A percentile compares a stretch with the other conserved stretches of the same genome.
phyloP scores from a whole-genome alignment of 2,113 vertebrate species.

The Sceloporus undulatus region DNA sequence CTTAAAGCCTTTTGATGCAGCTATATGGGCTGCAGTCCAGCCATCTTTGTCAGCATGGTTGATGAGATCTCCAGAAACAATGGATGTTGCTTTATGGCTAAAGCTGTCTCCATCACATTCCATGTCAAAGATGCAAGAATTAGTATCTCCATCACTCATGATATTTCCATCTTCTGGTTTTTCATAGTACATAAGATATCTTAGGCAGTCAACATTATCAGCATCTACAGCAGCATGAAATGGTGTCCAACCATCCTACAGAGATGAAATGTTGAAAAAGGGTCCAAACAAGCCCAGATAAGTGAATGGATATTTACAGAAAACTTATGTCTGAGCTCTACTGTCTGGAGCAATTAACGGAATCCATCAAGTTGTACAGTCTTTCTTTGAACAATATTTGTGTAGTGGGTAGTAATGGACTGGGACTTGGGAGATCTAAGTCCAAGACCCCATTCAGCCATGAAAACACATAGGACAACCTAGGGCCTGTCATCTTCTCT shows the following conservation, averaged over 20 bases:
- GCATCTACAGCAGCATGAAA: slow-evolving; percentile 89
- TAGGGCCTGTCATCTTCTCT: too few relatives aligned
- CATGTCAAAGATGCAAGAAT: slow-evolving; percentile 55
- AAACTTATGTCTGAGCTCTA: background rate
- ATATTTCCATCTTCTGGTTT: slow-evolving; percentile 43
- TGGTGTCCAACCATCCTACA: slow-evolving; percentile 90
- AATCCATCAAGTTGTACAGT: background rate
- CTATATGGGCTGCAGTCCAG: slow-evolving; percentile 95
- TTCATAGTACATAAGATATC: slow-evolving; percentile 85
- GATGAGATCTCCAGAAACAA: slow-evolving; percentile 83
- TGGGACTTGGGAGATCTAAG: too few relatives aligned
- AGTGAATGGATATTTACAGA: slow-evolving; percentile 12
- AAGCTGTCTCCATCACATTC: slow-evolving; percentile 64
- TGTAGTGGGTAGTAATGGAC: too few relatives aligned
- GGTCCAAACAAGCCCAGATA: slow-evolving; percentile 8
- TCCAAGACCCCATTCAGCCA: too few relatives aligned
- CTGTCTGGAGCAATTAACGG: background rate
- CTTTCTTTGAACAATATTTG: background rate
- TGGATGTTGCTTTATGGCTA: slow-evolving; percentile 62
- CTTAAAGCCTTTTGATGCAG: slow-evolving; percentile 95
- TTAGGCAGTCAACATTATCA: slow-evolving; percentile 87
- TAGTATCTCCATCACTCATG: slow-evolving; percentile 54
- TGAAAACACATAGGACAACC: too few relatives aligned
- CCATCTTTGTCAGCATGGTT: slow-evolving; percentile 90
- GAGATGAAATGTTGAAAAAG: slow-evolving; percentile 37